Base-by-base conservation (phyloP, 2,888 invertebrate species). In the Bursaphelenchus okinawaensis region DNA sequence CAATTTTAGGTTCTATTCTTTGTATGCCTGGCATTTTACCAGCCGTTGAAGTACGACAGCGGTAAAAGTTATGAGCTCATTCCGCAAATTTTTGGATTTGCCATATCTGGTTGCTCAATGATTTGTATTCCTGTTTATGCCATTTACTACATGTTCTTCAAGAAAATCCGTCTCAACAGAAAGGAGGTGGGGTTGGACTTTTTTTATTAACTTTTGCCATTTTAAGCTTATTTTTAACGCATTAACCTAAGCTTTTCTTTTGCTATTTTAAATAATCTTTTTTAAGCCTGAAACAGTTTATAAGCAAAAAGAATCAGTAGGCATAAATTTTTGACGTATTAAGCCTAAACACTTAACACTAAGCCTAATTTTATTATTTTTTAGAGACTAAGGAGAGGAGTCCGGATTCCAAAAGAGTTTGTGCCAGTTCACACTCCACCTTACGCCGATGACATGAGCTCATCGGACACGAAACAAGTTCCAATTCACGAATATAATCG, bases 71-170 rank as follows among this genome's bases (percentile, higher is more conserved):
- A 63, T 52, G 76, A 75, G 2, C 85, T 87, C 59, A 92, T 91
- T 91, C 89, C 90, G 74, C 88, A 90, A 82, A 86, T 87, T 60
- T 88, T 91, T 62, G 92, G 92, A 23, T 91, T 91, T 89, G 83
- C 88, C 24, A 87, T 93, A 78, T 92, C 92, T 0, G 88, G 88
- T 57, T 91, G 91, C 55, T 92, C 92, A 23, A 89, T 92, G 68
- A 86, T 90, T 67, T 91, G 90, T 83, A 91, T 93, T 73, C 92
- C 92, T 1, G 82, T 88, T 71, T 92, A 91, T 84, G 90, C 91
- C 75, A 76, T 91, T 63, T 92, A 91, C 85, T 88, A 88, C 75
- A 78, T 88, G n/a, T 40, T 40, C n/a, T 40, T 40, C 40, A 40
- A 40, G 7, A 59, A 59, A 24, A 51, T 40, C 20, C 26, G 28